Conservation (phyloP, 1,140 invertebrate species). For the Aphaenogaster rudis region DNA sequence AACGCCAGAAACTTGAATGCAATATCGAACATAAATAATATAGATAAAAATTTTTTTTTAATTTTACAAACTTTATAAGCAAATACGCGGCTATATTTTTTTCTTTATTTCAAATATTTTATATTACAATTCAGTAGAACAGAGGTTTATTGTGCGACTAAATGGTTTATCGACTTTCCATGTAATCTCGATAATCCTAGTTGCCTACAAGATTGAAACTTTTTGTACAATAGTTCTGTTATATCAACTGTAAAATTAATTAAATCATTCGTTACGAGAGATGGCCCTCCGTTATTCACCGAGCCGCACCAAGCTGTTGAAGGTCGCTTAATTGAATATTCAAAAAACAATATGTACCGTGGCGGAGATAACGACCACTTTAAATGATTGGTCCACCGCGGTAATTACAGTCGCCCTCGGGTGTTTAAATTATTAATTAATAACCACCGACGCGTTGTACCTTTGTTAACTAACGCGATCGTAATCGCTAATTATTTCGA, state of each 20-base stretch:
- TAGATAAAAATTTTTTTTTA: not conserved
- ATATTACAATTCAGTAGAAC: not conserved
- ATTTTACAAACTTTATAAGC: not conserved
- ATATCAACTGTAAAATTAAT: slow-evolving; percentile 70
- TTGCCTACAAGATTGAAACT: not conserved
- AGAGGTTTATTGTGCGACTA: not conserved
- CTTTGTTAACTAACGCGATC: slow-evolving; percentile 59
- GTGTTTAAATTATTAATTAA: slow-evolving; percentile 64
- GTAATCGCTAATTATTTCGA: slow-evolving; percentile 63
- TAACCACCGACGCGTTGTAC: slow-evolving; percentile 28
- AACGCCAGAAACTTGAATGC: not conserved
- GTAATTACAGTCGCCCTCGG: slow-evolving; percentile 50
- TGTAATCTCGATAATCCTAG: slow-evolving; percentile 30
- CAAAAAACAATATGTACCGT: slow-evolving; percentile 64
- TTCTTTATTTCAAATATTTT: not conserved
- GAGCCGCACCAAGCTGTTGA: slow-evolving; percentile 63
- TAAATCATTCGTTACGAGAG: slow-evolving; percentile 67
- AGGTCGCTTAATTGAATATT: slow-evolving; percentile 65
- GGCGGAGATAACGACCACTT: slow-evolving; percentile 52
- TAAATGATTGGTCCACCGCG: slow-evolving; percentile 53
- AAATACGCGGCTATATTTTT: not conserved
- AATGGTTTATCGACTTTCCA: slow-evolving; percentile 26
- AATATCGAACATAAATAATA: no score
- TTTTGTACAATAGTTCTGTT: slow-evolving; percentile 11
- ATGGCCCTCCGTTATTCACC: slow-evolving; percentile 45